Percentiles rank a stretch among this genome's conserved stretches.
Conservation (phyloP, 2,888 invertebrate species). For the Leptopilina syphax region DNA sequence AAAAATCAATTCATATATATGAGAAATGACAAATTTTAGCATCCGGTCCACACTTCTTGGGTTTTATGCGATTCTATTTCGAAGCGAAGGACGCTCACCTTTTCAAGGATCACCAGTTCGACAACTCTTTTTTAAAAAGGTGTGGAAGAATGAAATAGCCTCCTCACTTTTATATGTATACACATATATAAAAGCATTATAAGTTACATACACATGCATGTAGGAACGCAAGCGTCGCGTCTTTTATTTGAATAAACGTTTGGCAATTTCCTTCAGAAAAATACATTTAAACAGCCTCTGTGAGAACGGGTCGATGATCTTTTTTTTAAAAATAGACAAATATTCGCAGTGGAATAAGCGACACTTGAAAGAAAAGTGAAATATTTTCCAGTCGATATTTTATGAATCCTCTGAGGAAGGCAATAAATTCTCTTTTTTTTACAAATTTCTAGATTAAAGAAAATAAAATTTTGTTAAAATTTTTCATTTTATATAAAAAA, state of each 20-base stretch:
- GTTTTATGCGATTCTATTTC: constrained; percentile 52
- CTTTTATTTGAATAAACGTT: neutral
- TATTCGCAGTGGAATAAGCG: neutral
- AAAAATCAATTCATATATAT: constrained; percentile 40
- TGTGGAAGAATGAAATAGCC: constrained; percentile 1
- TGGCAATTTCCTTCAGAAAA: neutral
- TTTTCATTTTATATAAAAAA: too few relatives aligned
- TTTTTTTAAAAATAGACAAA: constrained; percentile 6
- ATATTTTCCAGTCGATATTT: too few relatives aligned
- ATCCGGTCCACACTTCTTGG: constrained; percentile 49
- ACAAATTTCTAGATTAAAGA: too few relatives aligned
- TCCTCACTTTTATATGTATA: neutral
- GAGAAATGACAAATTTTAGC: constrained; percentile 54
- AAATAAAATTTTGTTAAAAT: too few relatives aligned
- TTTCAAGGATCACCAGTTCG: constrained; percentile 57
- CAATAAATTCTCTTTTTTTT: too few relatives aligned
- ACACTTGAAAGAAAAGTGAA: too few relatives aligned
- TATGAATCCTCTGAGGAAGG: too few relatives aligned
- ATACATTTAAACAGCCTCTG: neutral
- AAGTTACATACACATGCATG: too few relatives aligned
- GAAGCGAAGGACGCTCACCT: constrained; percentile 55
- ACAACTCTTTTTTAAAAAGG: constrained; percentile 44
- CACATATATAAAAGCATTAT: too few relatives aligned
- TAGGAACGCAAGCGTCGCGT: too few relatives aligned
- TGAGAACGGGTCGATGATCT: constrained; percentile 13